phyloP scores from a whole-genome alignment of 1,140 invertebrate genomes.

The Hycleus cichorii region DNA sequence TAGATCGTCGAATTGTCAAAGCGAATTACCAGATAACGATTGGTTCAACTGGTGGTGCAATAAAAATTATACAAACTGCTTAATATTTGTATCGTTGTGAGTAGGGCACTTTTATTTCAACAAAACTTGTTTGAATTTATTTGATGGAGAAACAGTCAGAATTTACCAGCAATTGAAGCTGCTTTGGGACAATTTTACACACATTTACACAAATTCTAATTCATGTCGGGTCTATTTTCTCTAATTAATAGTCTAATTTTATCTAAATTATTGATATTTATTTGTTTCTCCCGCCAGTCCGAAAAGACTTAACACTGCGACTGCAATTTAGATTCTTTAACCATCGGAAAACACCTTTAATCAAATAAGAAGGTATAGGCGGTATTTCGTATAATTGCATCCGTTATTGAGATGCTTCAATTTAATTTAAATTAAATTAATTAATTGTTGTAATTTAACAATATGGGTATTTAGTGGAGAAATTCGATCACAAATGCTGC shows the following conservation, averaged over 20 bases:
- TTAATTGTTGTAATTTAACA: no score
- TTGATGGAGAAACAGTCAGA: background rate
- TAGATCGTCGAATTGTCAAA: conserved; percentile 35
- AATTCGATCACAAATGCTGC: no score
- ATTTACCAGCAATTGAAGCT: conserved; percentile 11
- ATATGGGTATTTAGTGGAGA: no score
- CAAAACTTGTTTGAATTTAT: background rate
- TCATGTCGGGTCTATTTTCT: no score
- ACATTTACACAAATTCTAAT: no score
- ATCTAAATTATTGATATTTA: background rate
- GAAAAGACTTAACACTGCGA: conserved; percentile 86
- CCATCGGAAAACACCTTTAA: conserved; percentile 78
- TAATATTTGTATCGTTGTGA: conserved; percentile 19
- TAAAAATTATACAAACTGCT: conserved; percentile 33
- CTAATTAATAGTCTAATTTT: no score
- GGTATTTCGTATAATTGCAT: conserved; percentile 1
- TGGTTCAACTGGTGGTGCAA: conserved; percentile 23
- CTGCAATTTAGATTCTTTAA: conserved; percentile 90
- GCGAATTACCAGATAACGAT: conserved; percentile 35
- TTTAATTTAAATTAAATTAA: no score
- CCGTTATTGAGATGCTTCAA: no score
- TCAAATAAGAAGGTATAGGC: conserved; percentile 56
- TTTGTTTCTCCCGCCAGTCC: conserved; percentile 55
- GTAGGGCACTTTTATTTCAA: conserved; percentile 6
- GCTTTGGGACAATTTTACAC: background rate